Evolutionary conservation across 2,113 vertebrate genomes (phyloP), one percentile per base, ranked within the genome.

Genomic region (Limanda limanda): DNA sequence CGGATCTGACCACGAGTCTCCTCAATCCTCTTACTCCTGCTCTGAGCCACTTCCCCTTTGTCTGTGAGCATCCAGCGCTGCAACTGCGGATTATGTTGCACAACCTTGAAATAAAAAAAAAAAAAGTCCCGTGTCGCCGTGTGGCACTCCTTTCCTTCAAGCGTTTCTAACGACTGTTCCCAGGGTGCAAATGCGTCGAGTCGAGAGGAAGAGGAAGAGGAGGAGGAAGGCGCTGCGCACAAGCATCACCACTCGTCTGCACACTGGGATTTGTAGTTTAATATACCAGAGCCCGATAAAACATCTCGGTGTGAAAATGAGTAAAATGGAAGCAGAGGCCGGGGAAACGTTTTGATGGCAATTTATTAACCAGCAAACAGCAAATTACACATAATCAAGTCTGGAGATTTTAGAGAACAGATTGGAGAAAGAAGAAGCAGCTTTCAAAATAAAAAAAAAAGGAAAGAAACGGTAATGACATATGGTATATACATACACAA

Each of bases 291-390:
- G 23, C 72, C 60, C 51, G 3, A 21, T 3, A 3, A 24, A 42
- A 37, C 13, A 4, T 71, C 47, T 24, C 11, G 42, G 17, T 45
- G 2, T 7, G 17, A 42, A 59, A 27, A 65, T 24, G 0, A 25
- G 27, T 7, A n/a, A 81, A 23, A 23, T 17, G 8, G 18, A 71
- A 4, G 14, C 10, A 59, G 45, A 62, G 47, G 23, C 11, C 69
- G 9, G 47, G 25, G 23, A 61, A 52, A 61, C 24, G 10, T 67
- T 90, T 76, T 71, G 40, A 78, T 79, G 73, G 68, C 60, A 83
- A 66, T 94, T 94, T 95, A 93, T 92, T 94, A 86, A 88, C 86
- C 76, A 89, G 78, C n/a, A 27, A 76, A 76, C 57, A 88, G 79
- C 66, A 85, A 77, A 75, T 42, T 80, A 74, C 75, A 92, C 65